Evolutionary conservation across 2,113 vertebrate species (phyloP).

Genomic region (Arenaria interpres): DNA sequence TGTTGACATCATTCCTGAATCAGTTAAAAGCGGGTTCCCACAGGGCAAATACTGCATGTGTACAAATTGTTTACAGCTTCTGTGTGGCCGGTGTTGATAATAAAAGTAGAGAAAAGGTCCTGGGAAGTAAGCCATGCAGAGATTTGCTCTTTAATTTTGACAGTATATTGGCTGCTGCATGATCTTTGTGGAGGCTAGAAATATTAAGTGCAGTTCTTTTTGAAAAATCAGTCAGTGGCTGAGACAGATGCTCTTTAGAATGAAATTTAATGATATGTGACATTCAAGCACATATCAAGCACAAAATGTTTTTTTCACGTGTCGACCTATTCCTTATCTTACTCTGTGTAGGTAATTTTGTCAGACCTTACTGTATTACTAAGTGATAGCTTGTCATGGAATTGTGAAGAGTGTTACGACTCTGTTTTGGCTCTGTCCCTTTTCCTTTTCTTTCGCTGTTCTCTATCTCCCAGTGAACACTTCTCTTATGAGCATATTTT

Average conservation of each 20-base stretch:
- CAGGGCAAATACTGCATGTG: neutral
- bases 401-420: neutral
- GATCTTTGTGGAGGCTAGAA: neutral
- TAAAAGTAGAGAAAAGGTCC: neutral
- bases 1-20: neutral
- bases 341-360: neutral
- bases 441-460: neutral
- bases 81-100: neutral
- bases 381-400: neutral
- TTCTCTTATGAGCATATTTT: neutral
- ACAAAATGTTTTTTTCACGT: neutral
- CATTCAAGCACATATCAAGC: neutral
- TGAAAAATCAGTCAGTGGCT: neutral
- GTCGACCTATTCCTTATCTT: neutral
- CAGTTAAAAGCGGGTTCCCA: neutral
- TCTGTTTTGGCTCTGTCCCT: neutral
- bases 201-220: neutral
- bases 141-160: constrained; percentile 24
- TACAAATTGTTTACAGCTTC: constrained; percentile 1
- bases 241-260: neutral
- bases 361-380: neutral
- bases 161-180: neutral
- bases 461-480: neutral
- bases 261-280: neutral
- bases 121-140: neutral